A percentile compares a stretch with the other conserved stretches of the same genome.
Conservation (phyloP, 1,140 invertebrate genomes). For the Gonioctena quinquepunctata region DNA sequence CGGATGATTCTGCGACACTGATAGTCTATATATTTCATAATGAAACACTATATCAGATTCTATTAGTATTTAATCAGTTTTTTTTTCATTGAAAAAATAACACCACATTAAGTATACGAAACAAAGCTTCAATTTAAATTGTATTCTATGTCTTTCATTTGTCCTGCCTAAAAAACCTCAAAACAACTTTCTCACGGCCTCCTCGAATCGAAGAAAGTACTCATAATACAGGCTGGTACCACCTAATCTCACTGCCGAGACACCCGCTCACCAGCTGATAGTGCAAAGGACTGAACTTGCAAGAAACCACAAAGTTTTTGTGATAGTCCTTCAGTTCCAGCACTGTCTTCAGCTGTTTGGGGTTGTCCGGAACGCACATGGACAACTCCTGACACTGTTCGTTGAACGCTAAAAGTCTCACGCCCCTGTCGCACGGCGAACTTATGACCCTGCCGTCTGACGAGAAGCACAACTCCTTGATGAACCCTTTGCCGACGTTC, state of each 20-base stretch:
- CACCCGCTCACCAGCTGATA: conserved; percentile 87
- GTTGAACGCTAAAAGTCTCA: conserved; percentile 81
- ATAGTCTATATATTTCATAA: too few relatives aligned
- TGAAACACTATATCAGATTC: too few relatives aligned
- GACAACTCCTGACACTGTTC: conserved; percentile 78
- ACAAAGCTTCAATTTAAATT: too few relatives aligned
- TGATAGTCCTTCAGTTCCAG: conserved; percentile 77
- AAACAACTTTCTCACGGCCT: too few relatives aligned
- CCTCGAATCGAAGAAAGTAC: too few relatives aligned
- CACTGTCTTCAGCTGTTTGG: conserved; percentile 58
- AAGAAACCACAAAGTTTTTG: conserved; percentile 84
- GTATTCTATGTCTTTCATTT: too few relatives aligned
- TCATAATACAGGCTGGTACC: conserved; percentile 76
- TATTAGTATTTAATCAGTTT: too few relatives aligned
- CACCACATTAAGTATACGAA: too few relatives aligned
- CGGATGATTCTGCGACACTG: too few relatives aligned
- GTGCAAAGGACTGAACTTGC: conserved; percentile 86
- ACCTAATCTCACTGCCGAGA: conserved; percentile 82
- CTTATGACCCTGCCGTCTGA: conserved; percentile 85
- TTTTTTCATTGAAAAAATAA: too few relatives aligned
- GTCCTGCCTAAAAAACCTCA: too few relatives aligned
- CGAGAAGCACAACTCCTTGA: conserved; percentile 88
- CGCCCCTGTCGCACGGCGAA: conserved; percentile 84
- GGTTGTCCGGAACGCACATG: conserved; percentile 63
- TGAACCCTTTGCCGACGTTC: conserved; percentile 85